These are phyloP conservation scores for Hesperia comma DNA, from an alignment of 2,888 invertebrate species.

Conservation along the genomic window DNA sequence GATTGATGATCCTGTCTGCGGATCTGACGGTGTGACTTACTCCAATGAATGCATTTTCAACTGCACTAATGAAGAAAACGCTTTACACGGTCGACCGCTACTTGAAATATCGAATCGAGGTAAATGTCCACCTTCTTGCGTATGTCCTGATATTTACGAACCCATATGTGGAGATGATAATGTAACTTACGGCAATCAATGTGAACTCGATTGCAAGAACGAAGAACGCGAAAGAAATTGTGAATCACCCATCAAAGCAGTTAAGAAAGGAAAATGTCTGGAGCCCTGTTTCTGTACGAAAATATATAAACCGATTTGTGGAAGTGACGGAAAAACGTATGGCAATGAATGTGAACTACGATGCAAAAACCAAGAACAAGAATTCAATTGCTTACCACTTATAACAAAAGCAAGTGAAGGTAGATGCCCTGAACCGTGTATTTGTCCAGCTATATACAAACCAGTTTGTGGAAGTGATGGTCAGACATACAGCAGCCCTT, in stretches of 20 bases:
- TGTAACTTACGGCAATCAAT: constrained; percentile 38
- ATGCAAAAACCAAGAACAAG: constrained; percentile 50
- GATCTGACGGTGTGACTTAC: constrained; percentile 40
- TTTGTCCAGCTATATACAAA: constrained; percentile 32
- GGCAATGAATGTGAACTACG: constrained; percentile 49
- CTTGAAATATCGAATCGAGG: constrained; percentile 26
- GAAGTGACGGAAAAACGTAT: constrained; percentile 47
- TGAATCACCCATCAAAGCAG: constrained; percentile 32
- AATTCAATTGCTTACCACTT: constrained; percentile 38
- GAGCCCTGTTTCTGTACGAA: constrained; percentile 43
- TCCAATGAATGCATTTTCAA: constrained; percentile 41
- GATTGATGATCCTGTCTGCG: constrained; percentile 41
- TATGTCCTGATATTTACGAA: constrained; percentile 34
- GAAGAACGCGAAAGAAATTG: constrained; percentile 12
- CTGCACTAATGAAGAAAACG: constrained; percentile 38
- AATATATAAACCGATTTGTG: constrained; percentile 42
- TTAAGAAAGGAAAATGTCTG: constrained; percentile 46
- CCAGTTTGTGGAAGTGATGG: constrained; percentile 44
- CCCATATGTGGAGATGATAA: constrained; percentile 51
- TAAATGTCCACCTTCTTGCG: constrained; percentile 35
- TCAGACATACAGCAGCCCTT: constrained; percentile 7
- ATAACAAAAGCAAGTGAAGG: constrained; percentile 2
- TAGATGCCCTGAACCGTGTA: constrained; percentile 35
- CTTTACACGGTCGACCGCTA: not conserved
- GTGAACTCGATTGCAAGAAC: constrained; percentile 40